phyloP scores from a whole-genome alignment of 2,797 vertebrate genomes.

The Bradypus variegatus region DNA sequence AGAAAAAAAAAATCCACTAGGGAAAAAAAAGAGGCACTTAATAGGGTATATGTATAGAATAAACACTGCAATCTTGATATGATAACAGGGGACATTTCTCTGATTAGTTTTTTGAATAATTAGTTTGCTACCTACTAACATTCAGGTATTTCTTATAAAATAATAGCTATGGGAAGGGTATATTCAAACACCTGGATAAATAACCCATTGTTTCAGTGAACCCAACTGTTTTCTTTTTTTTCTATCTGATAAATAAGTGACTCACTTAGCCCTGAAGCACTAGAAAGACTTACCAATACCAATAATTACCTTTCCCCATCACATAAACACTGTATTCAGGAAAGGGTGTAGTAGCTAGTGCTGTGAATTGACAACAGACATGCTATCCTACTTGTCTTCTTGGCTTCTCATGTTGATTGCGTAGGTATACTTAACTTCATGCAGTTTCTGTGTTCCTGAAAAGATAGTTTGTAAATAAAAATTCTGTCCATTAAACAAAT shows the following conservation, averaged over 20 bases:
- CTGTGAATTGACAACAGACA: background rate
- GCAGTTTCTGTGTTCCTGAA: background rate
- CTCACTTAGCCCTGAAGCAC: constrained; percentile 35
- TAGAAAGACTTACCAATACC: constrained; percentile 30
- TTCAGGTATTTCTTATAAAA: constrained; percentile 17
- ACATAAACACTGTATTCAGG: background rate
- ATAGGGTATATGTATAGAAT: background rate
- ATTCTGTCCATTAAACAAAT: background rate
- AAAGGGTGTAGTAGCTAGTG: background rate
- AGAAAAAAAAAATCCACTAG: background rate
- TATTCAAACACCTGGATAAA: constrained; percentile 43
- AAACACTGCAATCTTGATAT: constrained; percentile 45
- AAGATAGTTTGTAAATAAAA: background rate
- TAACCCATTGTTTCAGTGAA: constrained; percentile 46
- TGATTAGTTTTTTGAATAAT: constrained; percentile 47
- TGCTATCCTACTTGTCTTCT: background rate
- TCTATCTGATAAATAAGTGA: constrained; percentile 49
- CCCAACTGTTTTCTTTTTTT: background rate
- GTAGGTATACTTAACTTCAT: background rate
- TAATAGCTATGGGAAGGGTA: constrained; percentile 7
- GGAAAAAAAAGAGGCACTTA: background rate
- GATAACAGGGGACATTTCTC: background rate
- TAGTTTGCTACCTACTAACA: constrained; percentile 31
- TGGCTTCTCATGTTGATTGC: background rate
- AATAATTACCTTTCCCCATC: constrained; percentile 26